Evolutionary conservation across 2,888 invertebrate genomes (phyloP).

Genomic region (Platerodrilus igneus): DNA sequence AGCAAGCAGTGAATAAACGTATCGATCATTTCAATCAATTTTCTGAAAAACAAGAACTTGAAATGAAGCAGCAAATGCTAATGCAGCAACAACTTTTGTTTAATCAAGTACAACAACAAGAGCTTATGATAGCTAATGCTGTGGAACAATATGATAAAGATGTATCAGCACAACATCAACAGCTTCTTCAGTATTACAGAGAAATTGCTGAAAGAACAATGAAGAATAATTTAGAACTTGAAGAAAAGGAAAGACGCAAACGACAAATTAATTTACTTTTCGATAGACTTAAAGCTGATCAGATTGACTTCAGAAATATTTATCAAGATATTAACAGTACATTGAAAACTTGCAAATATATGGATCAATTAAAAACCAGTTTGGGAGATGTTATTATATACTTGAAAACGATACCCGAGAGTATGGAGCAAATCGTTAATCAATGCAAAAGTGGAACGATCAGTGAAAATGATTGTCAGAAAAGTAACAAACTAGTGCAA

Average conservation of each 20-base stretch:
- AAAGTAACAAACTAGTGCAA: conserved; percentile 51
- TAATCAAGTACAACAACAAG: conserved; percentile 48
- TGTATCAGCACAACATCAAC: conserved; percentile 52
- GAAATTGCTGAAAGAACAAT: conserved; percentile 48
- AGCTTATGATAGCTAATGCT: conserved; percentile 48
- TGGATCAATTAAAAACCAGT: conserved; percentile 26
- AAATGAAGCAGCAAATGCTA: conserved; percentile 36
- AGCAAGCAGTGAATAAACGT: conserved; percentile 40
- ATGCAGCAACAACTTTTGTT: conserved; percentile 41
- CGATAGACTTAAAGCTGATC: conserved; percentile 55
- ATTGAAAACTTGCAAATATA: conserved; percentile 37
- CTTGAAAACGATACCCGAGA: conserved; percentile 47
- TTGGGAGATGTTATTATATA: conserved; percentile 45
- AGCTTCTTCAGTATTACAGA: conserved; percentile 48
- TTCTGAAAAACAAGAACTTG: conserved; percentile 35
- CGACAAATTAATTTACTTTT: conserved; percentile 36
- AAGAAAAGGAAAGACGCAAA: conserved; percentile 44
- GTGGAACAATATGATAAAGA: conserved; percentile 54
- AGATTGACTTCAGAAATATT: conserved; percentile 53
- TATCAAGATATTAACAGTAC: conserved; percentile 54
- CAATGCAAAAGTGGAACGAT: conserved; percentile 48
- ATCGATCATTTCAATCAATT: conserved; percentile 41
- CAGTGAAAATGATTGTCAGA: conserved; percentile 53
- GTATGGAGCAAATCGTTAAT: conserved; percentile 50
- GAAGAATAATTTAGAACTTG: conserved; percentile 52